Evolutionary conservation across 2,888 invertebrate species (phyloP).

Genomic region (Sinelater perroti): DNA sequence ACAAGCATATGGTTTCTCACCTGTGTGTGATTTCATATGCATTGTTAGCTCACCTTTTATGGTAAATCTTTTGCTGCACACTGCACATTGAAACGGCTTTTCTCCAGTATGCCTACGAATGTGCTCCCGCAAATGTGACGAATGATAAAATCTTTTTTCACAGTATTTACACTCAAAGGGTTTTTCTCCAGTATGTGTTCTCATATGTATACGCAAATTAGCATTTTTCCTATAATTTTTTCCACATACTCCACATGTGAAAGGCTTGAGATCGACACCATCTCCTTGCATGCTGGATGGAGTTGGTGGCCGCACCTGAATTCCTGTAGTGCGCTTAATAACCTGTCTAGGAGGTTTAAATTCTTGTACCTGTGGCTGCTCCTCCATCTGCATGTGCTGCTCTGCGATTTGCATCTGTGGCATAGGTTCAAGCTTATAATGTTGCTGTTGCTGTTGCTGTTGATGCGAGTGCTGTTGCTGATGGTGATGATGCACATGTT

Average conservation of each 20-base stretch:
- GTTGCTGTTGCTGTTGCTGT: constrained; percentile 28
- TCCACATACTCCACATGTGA: constrained; percentile 53
- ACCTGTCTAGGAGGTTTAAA: constrained; percentile 44
- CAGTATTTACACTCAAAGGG: constrained; percentile 59
- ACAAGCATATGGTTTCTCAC: constrained; percentile 65
- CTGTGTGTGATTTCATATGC: constrained; percentile 66
- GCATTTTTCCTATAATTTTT: constrained; percentile 57
- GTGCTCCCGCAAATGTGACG: constrained; percentile 57
- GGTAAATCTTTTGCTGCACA: constrained; percentile 57
- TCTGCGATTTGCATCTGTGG: constrained; percentile 23
- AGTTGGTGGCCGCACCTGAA: constrained; percentile 54
- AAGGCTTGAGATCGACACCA: constrained; percentile 44
- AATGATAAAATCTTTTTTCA: constrained; percentile 58
- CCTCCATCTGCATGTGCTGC: constrained; percentile 22
- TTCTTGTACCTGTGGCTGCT: constrained; percentile 27
- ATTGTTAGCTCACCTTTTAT: constrained; percentile 57
- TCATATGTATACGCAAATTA: constrained; percentile 57
- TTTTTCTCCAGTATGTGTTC: constrained; percentile 58
- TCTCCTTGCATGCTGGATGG: constrained; percentile 41
- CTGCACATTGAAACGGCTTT: constrained; percentile 57
- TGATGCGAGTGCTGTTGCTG: constrained; percentile 31
- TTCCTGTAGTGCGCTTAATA: constrained; percentile 53
- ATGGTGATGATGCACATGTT: constrained; percentile 24
- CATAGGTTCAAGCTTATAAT: constrained; percentile 7
- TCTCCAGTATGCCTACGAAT: constrained; percentile 58